Evolutionary conservation across 2,797 vertebrate species (phyloP).

Genomic region (Huso huso): DNA sequence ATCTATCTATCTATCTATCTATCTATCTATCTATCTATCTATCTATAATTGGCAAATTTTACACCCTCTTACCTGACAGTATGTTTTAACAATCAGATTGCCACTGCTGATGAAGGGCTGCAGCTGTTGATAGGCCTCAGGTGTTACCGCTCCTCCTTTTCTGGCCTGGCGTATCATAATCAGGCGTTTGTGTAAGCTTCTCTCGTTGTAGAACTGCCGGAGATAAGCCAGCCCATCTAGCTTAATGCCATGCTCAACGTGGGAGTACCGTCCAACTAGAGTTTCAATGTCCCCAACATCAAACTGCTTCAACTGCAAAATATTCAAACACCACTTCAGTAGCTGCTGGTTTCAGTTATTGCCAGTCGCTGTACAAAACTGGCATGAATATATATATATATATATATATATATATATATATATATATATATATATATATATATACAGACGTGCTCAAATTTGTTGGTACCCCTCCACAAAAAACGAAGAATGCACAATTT

Average conservation of each 20-base stretch:
- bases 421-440: too few species aligned
- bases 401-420: too few species aligned
- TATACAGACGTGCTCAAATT: too few species aligned
- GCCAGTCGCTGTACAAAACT: too few species aligned
- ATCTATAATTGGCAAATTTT: not conserved
- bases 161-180: slow-evolving; percentile 63
- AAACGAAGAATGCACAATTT: too few species aligned
- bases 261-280: slow-evolving; percentile 65
- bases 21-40: too few species aligned
- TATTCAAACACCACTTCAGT: not conserved
- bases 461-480: too few species aligned
- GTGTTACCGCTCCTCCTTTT: slow-evolving; percentile 65
- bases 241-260: slow-evolving; percentile 63
- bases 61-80: slow-evolving; percentile 51
- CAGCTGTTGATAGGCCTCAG: slow-evolving; percentile 61
- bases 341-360: too few species aligned
- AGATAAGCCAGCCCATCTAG: slow-evolving; percentile 63
- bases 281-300: slow-evolving; percentile 65
- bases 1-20: too few species aligned
- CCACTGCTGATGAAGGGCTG: slow-evolving; percentile 51
- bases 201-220: slow-evolving; percentile 61
- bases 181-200: slow-evolving; percentile 57
- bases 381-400: too few species aligned
- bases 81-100: slow-evolving; percentile 49
- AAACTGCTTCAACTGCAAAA: slow-evolving; percentile 61